Percentiles rank a stretch among this genome's conserved stretches.
Conservation (phyloP, 2,113 vertebrate species). For the Ciconia stormi region DNA sequence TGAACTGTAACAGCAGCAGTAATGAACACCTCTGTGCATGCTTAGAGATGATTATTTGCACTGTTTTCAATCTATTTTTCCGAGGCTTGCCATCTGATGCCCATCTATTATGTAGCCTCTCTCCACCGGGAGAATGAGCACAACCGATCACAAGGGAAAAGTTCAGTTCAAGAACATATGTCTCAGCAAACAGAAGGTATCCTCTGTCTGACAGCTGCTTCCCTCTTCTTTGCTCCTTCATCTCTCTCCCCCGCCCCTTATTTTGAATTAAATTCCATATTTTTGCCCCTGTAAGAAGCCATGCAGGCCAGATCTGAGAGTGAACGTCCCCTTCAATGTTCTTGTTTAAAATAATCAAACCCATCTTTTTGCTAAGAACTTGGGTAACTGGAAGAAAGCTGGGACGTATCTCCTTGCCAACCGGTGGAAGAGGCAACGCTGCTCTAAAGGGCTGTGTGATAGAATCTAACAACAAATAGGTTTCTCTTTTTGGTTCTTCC, state of each 20-base stretch:
- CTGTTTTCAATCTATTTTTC: background rate
- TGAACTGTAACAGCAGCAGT: background rate
- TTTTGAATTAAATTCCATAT: background rate
- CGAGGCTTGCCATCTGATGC: constrained; percentile 56
- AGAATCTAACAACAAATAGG: background rate
- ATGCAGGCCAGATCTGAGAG: background rate
- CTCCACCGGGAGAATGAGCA: background rate
- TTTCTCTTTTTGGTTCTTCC: background rate
- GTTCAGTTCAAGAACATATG: constrained; percentile 34
- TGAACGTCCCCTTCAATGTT: background rate
- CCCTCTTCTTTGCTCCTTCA: background rate
- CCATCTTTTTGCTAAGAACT: background rate
- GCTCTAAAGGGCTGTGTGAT: background rate
- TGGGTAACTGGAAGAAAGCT: background rate
- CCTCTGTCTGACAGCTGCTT: constrained; percentile 19
- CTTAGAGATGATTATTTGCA: constrained; percentile 8
- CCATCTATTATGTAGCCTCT: background rate
- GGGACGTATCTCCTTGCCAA: background rate
- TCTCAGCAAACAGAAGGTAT: background rate
- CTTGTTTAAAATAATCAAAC: background rate
- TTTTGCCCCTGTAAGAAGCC: background rate
- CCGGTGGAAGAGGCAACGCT: background rate
- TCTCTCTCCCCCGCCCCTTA: background rate
- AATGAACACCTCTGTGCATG: background rate
- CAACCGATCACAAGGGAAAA: constrained; percentile 18